These are phyloP conservation scores for Apodemus sylvaticus DNA, from an alignment of 2,113 vertebrate genomes.

Conservation along the genomic window DNA sequence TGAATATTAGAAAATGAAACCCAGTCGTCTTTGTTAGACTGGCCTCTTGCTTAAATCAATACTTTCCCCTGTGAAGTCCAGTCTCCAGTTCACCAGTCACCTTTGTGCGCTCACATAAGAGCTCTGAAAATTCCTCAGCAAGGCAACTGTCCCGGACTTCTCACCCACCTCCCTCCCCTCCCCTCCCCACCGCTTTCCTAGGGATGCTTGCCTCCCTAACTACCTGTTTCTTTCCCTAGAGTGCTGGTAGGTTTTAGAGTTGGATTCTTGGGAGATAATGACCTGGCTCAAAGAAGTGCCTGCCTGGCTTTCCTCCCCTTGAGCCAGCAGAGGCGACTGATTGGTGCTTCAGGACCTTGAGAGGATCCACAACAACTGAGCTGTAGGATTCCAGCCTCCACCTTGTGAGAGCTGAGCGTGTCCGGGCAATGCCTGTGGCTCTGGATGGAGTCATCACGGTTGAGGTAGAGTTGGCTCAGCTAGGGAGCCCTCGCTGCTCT, in stretches of 20 bases:
- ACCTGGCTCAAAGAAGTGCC: constrained; percentile 71
- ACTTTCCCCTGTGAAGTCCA: not conserved
- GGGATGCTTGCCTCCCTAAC: not conserved
- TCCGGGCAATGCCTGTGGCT: constrained; percentile 86
- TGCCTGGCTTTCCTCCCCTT: constrained; percentile 50
- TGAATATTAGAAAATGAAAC: constrained; percentile 2
- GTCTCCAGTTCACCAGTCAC: not conserved
- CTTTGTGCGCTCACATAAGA: not conserved
- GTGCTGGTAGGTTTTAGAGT: not conserved
- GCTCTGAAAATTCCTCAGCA: not conserved
- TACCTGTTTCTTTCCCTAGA: not conserved
- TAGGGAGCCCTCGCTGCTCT: constrained; percentile 71
- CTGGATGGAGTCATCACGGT: constrained; percentile 78
- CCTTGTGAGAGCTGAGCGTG: constrained; percentile 85
- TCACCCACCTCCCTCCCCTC: not conserved
- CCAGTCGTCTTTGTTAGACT: not conserved
- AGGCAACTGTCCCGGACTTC: not conserved
- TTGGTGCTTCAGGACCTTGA: constrained; percentile 73
- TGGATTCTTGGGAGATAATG: constrained; percentile 80
- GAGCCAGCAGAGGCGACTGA: constrained; percentile 48
- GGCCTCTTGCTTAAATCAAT: not conserved
- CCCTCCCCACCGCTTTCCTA: not conserved
- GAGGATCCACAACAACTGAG: constrained; percentile 78
- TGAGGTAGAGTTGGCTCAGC: constrained; percentile 67
- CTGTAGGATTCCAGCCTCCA: constrained; percentile 83